Conservation (phyloP, 2,888 invertebrate species). For the Ashinkailepas kermadecensis region DNA sequence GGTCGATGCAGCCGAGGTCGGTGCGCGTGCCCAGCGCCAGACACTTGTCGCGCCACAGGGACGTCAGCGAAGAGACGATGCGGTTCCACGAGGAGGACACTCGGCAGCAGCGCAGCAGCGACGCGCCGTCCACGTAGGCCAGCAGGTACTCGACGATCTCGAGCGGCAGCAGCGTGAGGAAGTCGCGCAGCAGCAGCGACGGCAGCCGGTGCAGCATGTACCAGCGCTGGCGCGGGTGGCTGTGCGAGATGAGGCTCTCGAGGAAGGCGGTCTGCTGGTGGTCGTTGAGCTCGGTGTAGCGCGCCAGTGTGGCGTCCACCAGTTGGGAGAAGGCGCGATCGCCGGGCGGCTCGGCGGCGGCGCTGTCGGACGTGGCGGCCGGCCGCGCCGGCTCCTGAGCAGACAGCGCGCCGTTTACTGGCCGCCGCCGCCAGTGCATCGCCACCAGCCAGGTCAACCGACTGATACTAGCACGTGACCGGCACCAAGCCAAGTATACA, state of each 20-base stretch:
- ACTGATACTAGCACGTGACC: no score
- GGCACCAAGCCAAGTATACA: no score
- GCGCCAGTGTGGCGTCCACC: not conserved
- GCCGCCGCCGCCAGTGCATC: no score
- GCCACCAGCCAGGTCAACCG: no score
- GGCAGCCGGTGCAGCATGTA: conserved; percentile 19
- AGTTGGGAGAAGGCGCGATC: not conserved
- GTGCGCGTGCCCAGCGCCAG: not conserved
- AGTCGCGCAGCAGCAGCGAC: conserved; percentile 24
- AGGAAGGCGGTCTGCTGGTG: conserved; percentile 16
- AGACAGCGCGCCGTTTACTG: no score
- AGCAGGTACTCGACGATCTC: conserved; percentile 29
- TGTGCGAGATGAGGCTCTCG: not conserved
- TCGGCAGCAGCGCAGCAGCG: conserved; percentile 29
- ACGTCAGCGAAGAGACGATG: conserved; percentile 20
- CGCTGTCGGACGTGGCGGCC: no score
- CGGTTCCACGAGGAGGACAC: conserved; percentile 30
- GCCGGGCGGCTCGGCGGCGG: not conserved
- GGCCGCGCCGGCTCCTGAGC: no score
- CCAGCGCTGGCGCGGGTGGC: conserved; percentile 18
- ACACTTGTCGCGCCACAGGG: conserved; percentile 15
- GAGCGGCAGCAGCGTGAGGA: conserved; percentile 30
- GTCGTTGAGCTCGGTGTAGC: conserved; percentile 10
- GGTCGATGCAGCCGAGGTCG: not conserved
- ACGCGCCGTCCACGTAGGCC: conserved; percentile 30